Percentiles rank a stretch among this genome's conserved stretches.
Conservation (phyloP, 2,888 invertebrate species). For the Cerastoderma edule region DNA sequence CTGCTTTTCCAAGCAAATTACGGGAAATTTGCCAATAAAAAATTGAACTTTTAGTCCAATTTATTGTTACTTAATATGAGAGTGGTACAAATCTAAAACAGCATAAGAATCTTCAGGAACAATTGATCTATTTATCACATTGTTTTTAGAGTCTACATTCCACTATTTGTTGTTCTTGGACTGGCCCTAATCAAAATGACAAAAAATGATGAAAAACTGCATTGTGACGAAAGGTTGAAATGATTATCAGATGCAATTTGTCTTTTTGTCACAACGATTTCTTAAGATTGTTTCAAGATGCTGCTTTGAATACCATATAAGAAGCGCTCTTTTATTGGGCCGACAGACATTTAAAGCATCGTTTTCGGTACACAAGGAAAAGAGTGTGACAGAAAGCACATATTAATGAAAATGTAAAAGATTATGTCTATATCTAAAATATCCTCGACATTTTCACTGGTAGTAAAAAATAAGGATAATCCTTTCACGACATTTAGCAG, state of each 20-base stretch:
- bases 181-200: background rate
- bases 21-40: too few relatives aligned
- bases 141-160: background rate
- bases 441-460: background rate
- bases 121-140: background rate
- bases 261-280: background rate
- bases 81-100: too few relatives aligned
- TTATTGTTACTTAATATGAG: too few relatives aligned
- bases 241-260: background rate
- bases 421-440: background rate
- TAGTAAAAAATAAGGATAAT: background rate
- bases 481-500: too few relatives aligned
- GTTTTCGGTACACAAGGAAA: too few relatives aligned
- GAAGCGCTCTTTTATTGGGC: background rate
- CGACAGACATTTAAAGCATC: too few relatives aligned
- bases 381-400: background rate
- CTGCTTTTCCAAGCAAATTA: too few relatives aligned
- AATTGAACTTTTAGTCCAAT: too few relatives aligned
- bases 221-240: background rate
- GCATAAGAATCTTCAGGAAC: background rate
- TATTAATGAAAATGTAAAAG: background rate
- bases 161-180: background rate
- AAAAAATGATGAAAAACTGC: background rate
- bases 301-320: background rate
- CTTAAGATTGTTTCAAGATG: background rate